These are phyloP conservation scores for Pituophis catenifer DNA, from an alignment of 2,113 vertebrate species.

Conservation along the genomic window DNA sequence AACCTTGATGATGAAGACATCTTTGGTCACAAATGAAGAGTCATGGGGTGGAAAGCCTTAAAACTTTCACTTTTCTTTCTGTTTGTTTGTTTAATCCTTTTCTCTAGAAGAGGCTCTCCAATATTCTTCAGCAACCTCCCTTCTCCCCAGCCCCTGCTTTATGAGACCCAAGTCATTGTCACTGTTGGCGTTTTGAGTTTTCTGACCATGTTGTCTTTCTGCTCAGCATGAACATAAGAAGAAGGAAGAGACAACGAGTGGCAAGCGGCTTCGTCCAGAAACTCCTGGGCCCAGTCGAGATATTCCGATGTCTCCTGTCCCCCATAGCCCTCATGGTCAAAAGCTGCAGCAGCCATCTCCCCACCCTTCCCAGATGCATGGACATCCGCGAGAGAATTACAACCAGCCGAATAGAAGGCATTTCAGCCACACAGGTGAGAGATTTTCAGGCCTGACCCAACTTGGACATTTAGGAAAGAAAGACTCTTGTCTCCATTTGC, in stretches of 20 bases:
- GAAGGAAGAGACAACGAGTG: conserved; percentile 80
- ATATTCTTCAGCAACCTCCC: not conserved
- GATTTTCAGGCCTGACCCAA: not conserved
- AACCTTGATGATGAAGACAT: not conserved
- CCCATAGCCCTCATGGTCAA: conserved; percentile 71
- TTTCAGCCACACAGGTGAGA: conserved; percentile 84
- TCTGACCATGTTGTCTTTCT: not conserved
- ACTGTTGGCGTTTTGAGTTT: not conserved
- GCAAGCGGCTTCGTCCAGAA: conserved; percentile 85
- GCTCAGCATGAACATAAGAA: conserved; percentile 87
- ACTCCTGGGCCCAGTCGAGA: conserved; percentile 88
- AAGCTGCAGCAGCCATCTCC: conserved; percentile 76
- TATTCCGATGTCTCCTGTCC: conserved; percentile 77
- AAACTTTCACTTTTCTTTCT: not conserved
- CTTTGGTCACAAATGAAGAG: not conserved
- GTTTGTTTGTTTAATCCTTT: not conserved
- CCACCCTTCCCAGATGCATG: conserved; percentile 78
- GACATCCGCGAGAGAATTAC: conserved; percentile 87
- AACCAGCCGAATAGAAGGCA: conserved; percentile 84
- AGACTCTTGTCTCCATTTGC: not conserved
- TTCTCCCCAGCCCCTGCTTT: not conserved
- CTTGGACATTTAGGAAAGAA: not conserved
- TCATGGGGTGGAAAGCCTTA: not conserved
- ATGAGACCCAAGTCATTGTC: not conserved
- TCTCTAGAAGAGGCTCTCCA: not conserved